These are phyloP conservation scores for Coracopsis vasa DNA, from an alignment of 2,113 vertebrate species.

Conservation along the genomic window DNA sequence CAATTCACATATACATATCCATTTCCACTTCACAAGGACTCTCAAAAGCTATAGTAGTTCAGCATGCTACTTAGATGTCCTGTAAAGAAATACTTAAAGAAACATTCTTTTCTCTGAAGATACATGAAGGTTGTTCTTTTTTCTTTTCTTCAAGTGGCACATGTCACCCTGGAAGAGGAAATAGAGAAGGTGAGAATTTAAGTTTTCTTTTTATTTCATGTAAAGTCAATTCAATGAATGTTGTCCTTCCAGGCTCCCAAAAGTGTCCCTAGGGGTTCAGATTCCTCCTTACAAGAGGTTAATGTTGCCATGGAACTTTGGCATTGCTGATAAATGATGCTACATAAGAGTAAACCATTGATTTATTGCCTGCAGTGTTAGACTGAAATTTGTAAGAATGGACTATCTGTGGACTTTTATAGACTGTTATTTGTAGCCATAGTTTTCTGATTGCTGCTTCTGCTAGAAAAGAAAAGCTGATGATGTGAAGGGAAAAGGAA, in stretches of 20 bases:
- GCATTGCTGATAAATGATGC: conserved; percentile 41
- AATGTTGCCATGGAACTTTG: not conserved
- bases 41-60: not conserved
- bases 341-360: conserved; percentile 8
- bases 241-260: not conserved
- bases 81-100: not conserved
- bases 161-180: not conserved
- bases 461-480: not conserved
- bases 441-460: not conserved
- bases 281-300: not conserved
- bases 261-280: not conserved
- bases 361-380: conserved; percentile 27
- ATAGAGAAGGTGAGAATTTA: not conserved
- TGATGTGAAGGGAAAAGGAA: not conserved
- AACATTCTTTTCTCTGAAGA: not conserved
- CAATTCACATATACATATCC: not conserved
- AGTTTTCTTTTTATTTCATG: not conserved
- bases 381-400: conserved; percentile 30
- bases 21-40: not conserved
- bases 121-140: not conserved
- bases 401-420: not conserved
- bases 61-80: not conserved
- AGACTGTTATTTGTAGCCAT: not conserved
- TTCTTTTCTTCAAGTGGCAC: not conserved
- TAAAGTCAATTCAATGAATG: not conserved